Conservation (phyloP, 1,140 invertebrate species). For the Nylanderia fulva region DNA sequence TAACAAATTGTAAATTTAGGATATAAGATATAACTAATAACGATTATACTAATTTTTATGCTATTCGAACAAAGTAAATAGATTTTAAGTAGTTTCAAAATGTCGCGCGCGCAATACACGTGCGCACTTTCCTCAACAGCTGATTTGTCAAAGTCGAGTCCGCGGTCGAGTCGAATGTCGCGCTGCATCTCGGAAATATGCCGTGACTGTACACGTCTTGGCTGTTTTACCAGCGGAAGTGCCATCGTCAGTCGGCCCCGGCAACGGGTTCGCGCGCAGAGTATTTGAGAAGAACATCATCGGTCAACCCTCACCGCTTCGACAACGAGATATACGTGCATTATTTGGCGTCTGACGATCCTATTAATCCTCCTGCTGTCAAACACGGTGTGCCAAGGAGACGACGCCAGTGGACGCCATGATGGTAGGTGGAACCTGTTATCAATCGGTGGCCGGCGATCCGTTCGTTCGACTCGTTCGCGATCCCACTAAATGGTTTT, state of each 20-base stretch:
- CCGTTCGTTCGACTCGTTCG: conserved; percentile 29
- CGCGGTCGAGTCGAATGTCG: neutral
- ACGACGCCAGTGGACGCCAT: conserved; percentile 84
- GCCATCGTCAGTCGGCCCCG: neutral
- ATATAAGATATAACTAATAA: no score
- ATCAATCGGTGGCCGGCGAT: conserved; percentile 78
- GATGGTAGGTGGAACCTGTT: conserved; percentile 86
- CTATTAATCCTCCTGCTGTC: conserved; percentile 34
- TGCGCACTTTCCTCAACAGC: neutral
- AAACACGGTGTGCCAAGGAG: conserved; percentile 66
- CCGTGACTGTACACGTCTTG: neutral
- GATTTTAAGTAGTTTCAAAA: no score
- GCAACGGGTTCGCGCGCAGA: neutral
- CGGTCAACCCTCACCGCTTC: no score
- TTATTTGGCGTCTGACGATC: conserved; percentile 17
- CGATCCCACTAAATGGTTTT: neutral
- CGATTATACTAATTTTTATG: no score
- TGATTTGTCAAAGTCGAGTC: neutral
- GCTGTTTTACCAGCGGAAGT: conserved; percentile 15
- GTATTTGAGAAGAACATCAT: neutral
- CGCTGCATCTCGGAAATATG: conserved; percentile 2
- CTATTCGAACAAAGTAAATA: no score
- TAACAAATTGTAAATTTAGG: no score
- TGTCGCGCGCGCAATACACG: neutral
- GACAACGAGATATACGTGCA: neutral